Evolutionary conservation across 2,113 vertebrate species (phyloP), one percentile per base, ranked within the genome.

Genomic region (Merops nubicus): DNA sequence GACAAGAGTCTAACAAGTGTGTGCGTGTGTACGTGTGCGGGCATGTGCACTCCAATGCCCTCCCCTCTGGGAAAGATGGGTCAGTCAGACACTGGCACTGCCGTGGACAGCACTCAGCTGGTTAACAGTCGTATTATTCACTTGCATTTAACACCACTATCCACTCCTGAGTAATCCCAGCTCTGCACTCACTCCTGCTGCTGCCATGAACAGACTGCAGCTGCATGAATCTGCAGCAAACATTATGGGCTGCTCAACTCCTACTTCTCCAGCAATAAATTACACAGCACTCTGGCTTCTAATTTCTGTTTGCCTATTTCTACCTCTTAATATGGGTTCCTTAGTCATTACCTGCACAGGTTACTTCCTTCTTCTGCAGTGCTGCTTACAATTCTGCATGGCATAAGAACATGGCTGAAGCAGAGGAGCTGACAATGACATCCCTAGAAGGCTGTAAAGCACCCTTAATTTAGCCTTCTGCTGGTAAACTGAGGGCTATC

Each of bases 181-280:
- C 76, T 74, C 69, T 15, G 47, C 28, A 8, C 62, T 70, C 5
- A 18, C 51, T 81, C 29, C 70, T 36, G 56, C 77, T 72, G 83
- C 93, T 69, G 81, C 79, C 74, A 26, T 62, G 85, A 91, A 57
- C 54, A 81, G 53, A 57, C 74, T 74, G 95, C 94, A 89, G 92
- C 70, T 89, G 88, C 31, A 62, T 17, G 28, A 42, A 53, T 56
- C 36, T 31, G 63, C 78, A 81, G 73, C 88, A 38, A 48, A 38
- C 34, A 25, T 38, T 62, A 56, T 4, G 0, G 75, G 74, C 38
- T 47, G 80, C 56, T 88, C 56, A 31, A 22, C 34, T 34, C 73
- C 43, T 73, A 57, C 65, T 89, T 33, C 53, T 72, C 40, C 12
- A 64, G 34, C 69, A n/a, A 64, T 60, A 82, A 82, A 85, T 85